Evolutionary conservation across 2,888 invertebrate genomes (phyloP), one percentile per base, ranked within the genome.

Genomic region (Anthophora plumipes): DNA sequence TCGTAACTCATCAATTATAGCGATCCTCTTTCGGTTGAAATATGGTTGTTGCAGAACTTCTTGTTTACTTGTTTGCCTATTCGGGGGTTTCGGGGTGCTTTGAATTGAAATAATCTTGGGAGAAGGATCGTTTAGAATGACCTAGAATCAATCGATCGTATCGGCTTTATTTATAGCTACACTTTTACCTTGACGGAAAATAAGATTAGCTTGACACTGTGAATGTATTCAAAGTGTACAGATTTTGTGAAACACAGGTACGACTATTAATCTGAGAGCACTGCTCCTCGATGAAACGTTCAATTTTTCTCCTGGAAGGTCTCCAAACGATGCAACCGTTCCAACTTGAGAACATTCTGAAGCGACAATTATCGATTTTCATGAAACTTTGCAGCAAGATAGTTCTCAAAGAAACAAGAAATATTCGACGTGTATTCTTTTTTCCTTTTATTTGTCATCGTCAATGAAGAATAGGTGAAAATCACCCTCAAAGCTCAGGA

Each of bases 101-200:
- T 72, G 74, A 81, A 85, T 70, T 57, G 31, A 74, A 77, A 71
- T 82, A 82, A 77, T 78, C 77, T 72, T 77, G 20, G 54, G 52
- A 43, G 55, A 66, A 39, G 64, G 67, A 78, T 77, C 80, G 75
- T 50, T 83, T 72, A 71, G 72, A 77, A 74, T 54, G 86, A 80
- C 76, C 80, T 71, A 72, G 79, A 79, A 80, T 79, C 63, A 72
- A 80, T 80, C 80, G 80, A 80, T 80, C 80, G 71, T 57, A 67
- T 79, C 63, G 39, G 20, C 20, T 60, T 79, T 80, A 80, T 80
- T 80, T 80, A 80, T 80, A 72, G 72, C 20, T 63, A 57, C 67
- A 72, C 50, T 63, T 79, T 80, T 72, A 67, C 80, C 80, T 79
- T 67, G 80, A 68, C 25, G 52, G 71, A 57, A 78, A 80, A 78